phyloP scores from a whole-genome alignment of 2,113 vertebrate species.

The Sminthopsis crassicaudata region DNA sequence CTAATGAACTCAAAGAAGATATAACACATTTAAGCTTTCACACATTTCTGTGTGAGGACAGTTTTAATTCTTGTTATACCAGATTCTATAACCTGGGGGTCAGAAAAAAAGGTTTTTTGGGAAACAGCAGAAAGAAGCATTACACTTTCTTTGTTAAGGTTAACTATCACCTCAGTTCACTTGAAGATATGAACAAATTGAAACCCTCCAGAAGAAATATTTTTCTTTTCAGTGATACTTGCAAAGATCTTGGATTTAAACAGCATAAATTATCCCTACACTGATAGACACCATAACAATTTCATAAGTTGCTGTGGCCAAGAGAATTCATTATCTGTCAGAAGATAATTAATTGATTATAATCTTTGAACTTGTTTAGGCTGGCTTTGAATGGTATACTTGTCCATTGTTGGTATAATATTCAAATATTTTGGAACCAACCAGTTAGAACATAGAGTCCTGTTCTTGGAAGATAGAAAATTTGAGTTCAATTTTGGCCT shows the following conservation, averaged over 20 bases:
- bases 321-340: background rate
- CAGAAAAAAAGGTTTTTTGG: background rate
- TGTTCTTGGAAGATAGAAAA: background rate
- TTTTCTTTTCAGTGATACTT: background rate
- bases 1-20: background rate
- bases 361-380: background rate
- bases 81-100: background rate
- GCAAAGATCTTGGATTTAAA: background rate
- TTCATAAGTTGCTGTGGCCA: background rate
- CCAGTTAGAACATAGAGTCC: background rate
- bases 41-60: background rate
- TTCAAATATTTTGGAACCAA: background rate
- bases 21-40: background rate
- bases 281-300: background rate
- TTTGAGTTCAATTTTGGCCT: background rate
- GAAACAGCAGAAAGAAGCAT: background rate
- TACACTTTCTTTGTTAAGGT: background rate
- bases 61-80: background rate
- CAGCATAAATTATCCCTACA: background rate
- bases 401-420: background rate
- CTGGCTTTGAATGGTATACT: background rate
- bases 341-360: background rate
- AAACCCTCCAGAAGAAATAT: background rate
- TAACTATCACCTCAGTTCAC: background rate
- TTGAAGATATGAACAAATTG: background rate